Conservation (phyloP, 2,888 invertebrate genomes). For the Pardosa pseudoannulata region DNA sequence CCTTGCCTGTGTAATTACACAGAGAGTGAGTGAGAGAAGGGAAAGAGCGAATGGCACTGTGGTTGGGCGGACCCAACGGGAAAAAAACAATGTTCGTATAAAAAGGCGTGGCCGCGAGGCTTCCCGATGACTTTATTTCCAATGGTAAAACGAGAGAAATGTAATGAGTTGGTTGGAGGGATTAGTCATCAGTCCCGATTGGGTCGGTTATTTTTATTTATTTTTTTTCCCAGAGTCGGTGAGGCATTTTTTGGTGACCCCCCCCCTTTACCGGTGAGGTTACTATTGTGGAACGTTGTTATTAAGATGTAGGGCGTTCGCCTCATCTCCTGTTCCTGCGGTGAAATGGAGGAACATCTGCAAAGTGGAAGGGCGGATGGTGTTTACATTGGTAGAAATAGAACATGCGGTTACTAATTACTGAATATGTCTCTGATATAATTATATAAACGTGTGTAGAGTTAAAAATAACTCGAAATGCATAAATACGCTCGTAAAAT, state of each 20-base stretch:
- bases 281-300: background rate
- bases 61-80: background rate
- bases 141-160: background rate
- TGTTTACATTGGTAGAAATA: too few relatives aligned
- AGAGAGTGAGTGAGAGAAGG: background rate
- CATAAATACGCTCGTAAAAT: too few relatives aligned
- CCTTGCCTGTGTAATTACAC: background rate
- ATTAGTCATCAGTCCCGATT: background rate
- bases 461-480: too few relatives aligned
- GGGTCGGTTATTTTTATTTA: background rate
- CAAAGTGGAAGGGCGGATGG: background rate
- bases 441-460: too few relatives aligned
- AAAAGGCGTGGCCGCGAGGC: background rate
- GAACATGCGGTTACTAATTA: too few relatives aligned
- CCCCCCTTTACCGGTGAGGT: background rate
- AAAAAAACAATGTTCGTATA: background rate
- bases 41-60: background rate
- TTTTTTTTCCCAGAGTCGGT: background rate
- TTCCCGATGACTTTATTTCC: slow-evolving; percentile 7
- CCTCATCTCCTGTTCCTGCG: background rate
- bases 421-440: too few relatives aligned
- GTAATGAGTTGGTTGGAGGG: background rate
- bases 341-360: background rate
- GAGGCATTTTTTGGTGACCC: background rate
- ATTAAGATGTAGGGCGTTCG: background rate